Conservation (phyloP, 1,140 invertebrate genomes). For the Armadillidium nasatum region DNA sequence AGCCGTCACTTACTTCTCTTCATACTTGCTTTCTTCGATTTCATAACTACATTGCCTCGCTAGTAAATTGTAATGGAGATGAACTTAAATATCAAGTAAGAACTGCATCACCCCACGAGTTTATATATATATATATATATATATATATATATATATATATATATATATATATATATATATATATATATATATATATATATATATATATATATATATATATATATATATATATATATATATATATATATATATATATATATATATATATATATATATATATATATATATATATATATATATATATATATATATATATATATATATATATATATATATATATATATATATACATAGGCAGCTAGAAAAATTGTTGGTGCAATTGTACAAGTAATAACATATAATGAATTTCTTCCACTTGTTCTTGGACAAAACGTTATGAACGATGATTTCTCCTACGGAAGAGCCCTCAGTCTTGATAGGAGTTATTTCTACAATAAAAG, state of each 20-base stretch:
- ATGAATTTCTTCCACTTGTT: too few relatives aligned
- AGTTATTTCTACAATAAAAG: too few relatives aligned
- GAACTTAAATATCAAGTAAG: too few relatives aligned
- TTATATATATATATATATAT: background rate
- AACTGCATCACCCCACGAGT: too few relatives aligned
- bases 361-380: background rate
- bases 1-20: too few relatives aligned
- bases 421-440: too few relatives aligned
- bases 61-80: too few relatives aligned
- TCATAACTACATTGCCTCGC: too few relatives aligned
- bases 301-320: conserved; percentile 11
- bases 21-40: too few relatives aligned
- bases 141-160: background rate
- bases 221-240: background rate
- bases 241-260: background rate
- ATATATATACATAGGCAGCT: background rate
- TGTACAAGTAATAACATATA: too few relatives aligned
- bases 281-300: conserved; percentile 13
- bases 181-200: background rate
- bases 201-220: background rate
- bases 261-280: background rate
- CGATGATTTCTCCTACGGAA: too few relatives aligned
- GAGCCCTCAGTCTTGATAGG: too few relatives aligned
- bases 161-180: background rate
- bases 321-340: conserved; percentile 15